Percentiles rank a stretch among this genome's conserved stretches.
phyloP scores from a whole-genome alignment of 2,888 invertebrate genomes.

The Drosophila mayaguana region DNA sequence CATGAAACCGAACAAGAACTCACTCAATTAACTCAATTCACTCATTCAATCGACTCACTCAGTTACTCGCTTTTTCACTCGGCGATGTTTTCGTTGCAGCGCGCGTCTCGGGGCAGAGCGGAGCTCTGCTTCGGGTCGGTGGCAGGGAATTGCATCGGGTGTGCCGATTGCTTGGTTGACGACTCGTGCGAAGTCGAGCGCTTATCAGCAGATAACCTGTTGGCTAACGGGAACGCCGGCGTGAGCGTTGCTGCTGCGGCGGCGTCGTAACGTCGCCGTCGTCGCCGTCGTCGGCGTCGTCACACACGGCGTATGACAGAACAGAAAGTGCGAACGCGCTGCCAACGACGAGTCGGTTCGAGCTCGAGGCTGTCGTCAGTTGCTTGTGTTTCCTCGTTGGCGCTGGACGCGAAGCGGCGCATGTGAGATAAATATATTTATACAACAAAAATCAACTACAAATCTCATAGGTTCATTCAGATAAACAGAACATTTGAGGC shows the following conservation, averaged over 20 bases:
- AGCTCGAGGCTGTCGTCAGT: constrained; percentile 58
- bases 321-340: constrained; percentile 37
- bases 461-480: constrained; percentile 22
- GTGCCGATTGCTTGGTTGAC: constrained; percentile 21
- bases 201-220: constrained; percentile 79
- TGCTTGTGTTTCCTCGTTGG: constrained; percentile 74
- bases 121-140: constrained; percentile 22
- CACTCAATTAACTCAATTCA: constrained; percentile 36
- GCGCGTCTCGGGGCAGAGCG: background rate
- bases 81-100: constrained; percentile 50
- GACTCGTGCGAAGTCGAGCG: constrained; percentile 49
- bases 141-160: constrained; percentile 38
- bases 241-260: constrained; percentile 19
- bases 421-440: constrained; percentile 9
- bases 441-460: constrained; percentile 13
- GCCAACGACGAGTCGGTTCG: constrained; percentile 28
- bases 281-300: constrained; percentile 16
- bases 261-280: constrained; percentile 24
- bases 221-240: constrained; percentile 53
- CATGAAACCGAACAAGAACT: background rate
- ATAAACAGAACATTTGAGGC: constrained; percentile 31
- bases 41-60: background rate
- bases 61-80: constrained; percentile 44
- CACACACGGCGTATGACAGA: constrained; percentile 55
- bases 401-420: constrained; percentile 66